These are phyloP conservation scores for Ellobius talpinus DNA, from an alignment of 2,113 vertebrate species.

Conservation along the genomic window DNA sequence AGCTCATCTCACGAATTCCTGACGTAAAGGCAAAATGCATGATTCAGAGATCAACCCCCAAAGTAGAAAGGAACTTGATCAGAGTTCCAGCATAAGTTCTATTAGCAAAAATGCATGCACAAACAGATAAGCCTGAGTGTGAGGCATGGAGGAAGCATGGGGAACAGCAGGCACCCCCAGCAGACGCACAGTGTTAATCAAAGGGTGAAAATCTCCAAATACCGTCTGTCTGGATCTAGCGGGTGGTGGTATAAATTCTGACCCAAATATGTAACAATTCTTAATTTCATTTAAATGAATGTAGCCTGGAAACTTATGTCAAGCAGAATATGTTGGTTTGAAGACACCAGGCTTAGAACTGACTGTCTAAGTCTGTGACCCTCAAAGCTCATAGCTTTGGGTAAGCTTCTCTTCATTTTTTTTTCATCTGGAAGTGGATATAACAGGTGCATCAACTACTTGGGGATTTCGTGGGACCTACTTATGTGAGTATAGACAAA, in stretches of 20 bases:
- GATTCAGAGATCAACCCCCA: neutral
- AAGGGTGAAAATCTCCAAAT: neutral
- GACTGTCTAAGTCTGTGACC: neutral
- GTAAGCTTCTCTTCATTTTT: constrained; percentile 6
- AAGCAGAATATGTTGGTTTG: neutral
- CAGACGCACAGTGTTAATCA: neutral
- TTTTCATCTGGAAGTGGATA: neutral
- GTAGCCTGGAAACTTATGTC: neutral
- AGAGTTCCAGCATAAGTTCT: neutral
- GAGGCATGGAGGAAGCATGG: neutral
- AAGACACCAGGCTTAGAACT: neutral
- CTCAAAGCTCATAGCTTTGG: neutral
- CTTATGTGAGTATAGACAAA: neutral
- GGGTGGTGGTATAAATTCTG: neutral
- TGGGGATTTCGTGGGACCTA: neutral
- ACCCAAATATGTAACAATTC: neutral
- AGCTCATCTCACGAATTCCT: neutral
- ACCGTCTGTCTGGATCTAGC: neutral
- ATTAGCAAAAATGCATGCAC: neutral
- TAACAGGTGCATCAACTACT: neutral
- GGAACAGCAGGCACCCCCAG: neutral
- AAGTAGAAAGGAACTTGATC: neutral
- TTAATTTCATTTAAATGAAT: neutral
- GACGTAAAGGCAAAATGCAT: neutral
- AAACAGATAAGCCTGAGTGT: neutral